phyloP scores from a whole-genome alignment of 92 coral and sea anemone species.

The Zoanthus gigantus region DNA sequence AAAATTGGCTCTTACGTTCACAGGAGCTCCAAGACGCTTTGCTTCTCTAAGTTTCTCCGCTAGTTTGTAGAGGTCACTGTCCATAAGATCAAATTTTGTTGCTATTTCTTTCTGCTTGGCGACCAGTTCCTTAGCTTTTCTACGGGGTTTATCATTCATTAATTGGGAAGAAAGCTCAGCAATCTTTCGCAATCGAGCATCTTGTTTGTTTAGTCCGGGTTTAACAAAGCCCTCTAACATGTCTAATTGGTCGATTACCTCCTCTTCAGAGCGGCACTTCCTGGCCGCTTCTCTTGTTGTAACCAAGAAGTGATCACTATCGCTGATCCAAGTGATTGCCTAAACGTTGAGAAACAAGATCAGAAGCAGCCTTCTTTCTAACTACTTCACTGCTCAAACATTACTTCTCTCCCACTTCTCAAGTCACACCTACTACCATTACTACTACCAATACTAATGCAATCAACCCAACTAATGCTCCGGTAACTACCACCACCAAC shows the following conservation, averaged over 20 bases:
- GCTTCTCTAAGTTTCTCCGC: constrained; percentile 87
- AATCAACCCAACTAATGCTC: too few relatives aligned
- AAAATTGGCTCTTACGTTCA: constrained; percentile 35
- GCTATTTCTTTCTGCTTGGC: constrained; percentile 83
- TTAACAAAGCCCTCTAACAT: constrained; percentile 89
- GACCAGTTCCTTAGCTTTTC: constrained; percentile 81
- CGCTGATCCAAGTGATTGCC: constrained; percentile 96
- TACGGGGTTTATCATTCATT: constrained; percentile 82
- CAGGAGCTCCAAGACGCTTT: constrained; percentile 81
- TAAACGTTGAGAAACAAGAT: constrained; percentile 17
- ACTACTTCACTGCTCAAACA: neutral
- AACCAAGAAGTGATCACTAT: constrained; percentile 94
- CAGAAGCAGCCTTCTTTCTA: neutral
- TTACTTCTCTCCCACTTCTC: too few relatives aligned
- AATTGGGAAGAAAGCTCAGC: constrained; percentile 95
- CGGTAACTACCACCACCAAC: too few relatives aligned
- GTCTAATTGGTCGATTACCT: constrained; percentile 84
- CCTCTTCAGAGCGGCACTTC: constrained; percentile 90
- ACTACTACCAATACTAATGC: too few relatives aligned
- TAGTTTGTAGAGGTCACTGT: constrained; percentile 82
- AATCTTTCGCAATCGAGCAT: constrained; percentile 84
- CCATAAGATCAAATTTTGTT: constrained; percentile 91
- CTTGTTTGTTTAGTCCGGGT: constrained; percentile 97
- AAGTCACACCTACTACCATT: too few relatives aligned
- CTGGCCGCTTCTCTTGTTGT: constrained; percentile 87